phyloP scores from a whole-genome alignment of 2,888 invertebrate species.

The Portevinia maculata region DNA sequence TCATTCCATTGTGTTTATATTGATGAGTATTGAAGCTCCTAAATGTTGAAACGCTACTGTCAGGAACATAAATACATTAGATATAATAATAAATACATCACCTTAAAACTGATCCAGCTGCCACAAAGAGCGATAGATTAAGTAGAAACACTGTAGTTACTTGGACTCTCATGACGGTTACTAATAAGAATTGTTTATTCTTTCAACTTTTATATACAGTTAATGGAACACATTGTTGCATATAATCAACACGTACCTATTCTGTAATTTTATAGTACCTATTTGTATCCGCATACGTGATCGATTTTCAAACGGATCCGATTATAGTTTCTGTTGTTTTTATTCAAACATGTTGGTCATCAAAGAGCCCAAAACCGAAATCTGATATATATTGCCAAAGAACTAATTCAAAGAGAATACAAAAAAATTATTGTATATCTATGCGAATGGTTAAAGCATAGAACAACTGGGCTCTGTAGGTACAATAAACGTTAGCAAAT shows the following conservation, averaged over 20 bases:
- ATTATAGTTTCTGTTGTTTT: background rate
- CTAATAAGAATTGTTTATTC: background rate
- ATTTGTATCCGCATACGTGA: slow-evolving; percentile 30
- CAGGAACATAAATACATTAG: background rate
- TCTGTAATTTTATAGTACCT: background rate
- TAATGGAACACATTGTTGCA: background rate
- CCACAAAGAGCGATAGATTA: slow-evolving; percentile 5
- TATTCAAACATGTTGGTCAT: too few relatives aligned
- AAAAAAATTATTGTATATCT: too few relatives aligned
- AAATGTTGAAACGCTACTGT: background rate
- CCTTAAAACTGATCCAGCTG: slow-evolving; percentile 36
- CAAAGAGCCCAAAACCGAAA: too few relatives aligned
- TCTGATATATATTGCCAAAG: too few relatives aligned
- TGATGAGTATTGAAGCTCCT: slow-evolving; percentile 16
- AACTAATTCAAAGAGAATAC: too few relatives aligned
- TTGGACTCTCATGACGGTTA: slow-evolving; percentile 33
- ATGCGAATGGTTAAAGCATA: too few relatives aligned
- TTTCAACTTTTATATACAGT: slow-evolving; percentile 18
- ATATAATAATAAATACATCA: slow-evolving; percentile 2
- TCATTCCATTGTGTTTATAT: slow-evolving; percentile 4
- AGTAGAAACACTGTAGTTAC: background rate
- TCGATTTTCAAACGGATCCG: slow-evolving; percentile 2
- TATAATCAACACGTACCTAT: slow-evolving; percentile 5
- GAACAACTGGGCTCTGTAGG: too few relatives aligned
- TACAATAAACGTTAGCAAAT: background rate